A percentile compares a stretch with the other conserved stretches of the same genome.
Evolutionary conservation across 2,888 invertebrate species (phyloP).

Genomic region (Tricholauxania praeusta): DNA sequence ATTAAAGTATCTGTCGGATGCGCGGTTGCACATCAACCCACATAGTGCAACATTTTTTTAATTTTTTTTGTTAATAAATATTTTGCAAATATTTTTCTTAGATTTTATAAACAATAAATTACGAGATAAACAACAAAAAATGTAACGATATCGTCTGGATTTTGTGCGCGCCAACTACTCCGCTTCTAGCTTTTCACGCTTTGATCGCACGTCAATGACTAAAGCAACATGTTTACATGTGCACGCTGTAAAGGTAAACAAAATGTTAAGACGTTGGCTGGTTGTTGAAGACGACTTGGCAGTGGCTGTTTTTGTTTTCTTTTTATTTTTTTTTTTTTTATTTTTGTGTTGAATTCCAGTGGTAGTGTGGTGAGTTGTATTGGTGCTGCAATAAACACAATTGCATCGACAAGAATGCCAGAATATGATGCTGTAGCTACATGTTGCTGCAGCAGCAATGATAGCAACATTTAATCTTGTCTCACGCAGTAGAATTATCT

Average conservation of each 20-base stretch:
- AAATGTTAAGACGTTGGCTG: constrained; percentile 2
- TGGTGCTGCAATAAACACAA: too few relatives aligned
- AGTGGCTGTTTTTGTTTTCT: constrained; percentile 13
- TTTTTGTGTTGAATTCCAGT: neutral
- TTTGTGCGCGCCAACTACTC: neutral
- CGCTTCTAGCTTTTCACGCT: neutral
- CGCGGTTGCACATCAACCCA: constrained; percentile 18
- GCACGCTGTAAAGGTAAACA: constrained; percentile 38
- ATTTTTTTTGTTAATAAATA: neutral
- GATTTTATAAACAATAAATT: neutral
- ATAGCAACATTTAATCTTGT: too few relatives aligned
- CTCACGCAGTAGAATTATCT: too few relatives aligned
- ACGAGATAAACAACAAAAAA: neutral
- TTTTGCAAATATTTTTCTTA: constrained; percentile 6
- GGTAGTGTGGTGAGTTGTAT: neutral
- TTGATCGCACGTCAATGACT: constrained; percentile 39
- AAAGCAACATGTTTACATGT: constrained; percentile 30
- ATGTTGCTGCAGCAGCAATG: too few relatives aligned
- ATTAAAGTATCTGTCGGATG: constrained; percentile 33
- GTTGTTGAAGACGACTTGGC: constrained; percentile 4
- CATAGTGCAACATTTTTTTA: neutral
- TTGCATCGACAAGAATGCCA: too few relatives aligned
- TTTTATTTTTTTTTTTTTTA: neutral
- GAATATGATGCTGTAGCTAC: too few relatives aligned
- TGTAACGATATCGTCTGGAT: neutral